These are phyloP conservation scores for Anhinga anhinga DNA, from an alignment of 2,113 vertebrate genomes.

Conservation along the genomic window DNA sequence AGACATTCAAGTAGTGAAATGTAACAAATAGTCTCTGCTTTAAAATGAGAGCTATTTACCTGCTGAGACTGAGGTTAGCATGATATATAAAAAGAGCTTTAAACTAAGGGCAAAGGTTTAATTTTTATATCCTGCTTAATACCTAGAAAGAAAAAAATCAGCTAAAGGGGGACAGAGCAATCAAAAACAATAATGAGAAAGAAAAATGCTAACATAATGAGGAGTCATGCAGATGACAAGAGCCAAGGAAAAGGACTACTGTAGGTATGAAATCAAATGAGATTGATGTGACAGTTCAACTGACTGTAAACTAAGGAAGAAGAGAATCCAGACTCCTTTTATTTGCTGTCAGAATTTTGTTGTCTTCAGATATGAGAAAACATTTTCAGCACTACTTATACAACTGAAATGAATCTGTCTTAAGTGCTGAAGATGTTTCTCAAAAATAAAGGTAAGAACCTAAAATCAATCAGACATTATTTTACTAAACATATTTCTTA, in stretches of 20 bases:
- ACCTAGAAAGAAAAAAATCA: neutral
- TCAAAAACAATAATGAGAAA: neutral
- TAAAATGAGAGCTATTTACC: neutral
- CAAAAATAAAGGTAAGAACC: neutral
- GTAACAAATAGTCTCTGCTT: neutral
- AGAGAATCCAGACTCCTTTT: neutral
- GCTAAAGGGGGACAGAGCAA: neutral
- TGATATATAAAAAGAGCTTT: neutral
- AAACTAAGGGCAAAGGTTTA: neutral
- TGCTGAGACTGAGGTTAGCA: neutral
- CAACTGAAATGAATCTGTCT: neutral
- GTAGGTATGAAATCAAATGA: neutral
- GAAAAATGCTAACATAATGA: neutral
- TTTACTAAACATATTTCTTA: neutral
- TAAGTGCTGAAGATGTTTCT: neutral
- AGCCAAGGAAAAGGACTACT: neutral
- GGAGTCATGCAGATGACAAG: neutral
- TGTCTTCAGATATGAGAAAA: neutral
- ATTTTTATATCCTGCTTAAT: neutral
- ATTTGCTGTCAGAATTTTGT: neutral
- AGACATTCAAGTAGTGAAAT: neutral
- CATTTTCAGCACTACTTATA: neutral
- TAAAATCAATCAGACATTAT: neutral
- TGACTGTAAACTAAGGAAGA: neutral
- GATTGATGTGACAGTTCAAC: neutral